Base-by-base conservation (phyloP, 2,797 vertebrate genomes). In the Salarias fasciatus region DNA sequence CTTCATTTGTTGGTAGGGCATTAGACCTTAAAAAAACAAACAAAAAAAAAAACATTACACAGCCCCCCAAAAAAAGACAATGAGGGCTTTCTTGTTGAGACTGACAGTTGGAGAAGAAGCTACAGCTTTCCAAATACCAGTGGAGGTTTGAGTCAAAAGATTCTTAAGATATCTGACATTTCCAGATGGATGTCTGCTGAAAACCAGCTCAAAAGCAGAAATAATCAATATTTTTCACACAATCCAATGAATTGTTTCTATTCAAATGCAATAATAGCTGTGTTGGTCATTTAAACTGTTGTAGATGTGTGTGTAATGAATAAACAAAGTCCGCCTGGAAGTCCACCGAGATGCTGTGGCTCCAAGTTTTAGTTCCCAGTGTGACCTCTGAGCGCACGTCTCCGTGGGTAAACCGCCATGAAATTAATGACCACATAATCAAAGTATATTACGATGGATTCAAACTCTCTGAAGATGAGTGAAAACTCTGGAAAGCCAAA, bases 151-250 rank as follows among this genome's bases (percentile, higher is more conserved):
- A 71, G 47, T 47, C 30, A 41, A 44, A 45, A 50, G 24, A 33
- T 10, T 54, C 38, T 11, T 76, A 42, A 57, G 53, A 53, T 59
- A 53, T 67, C 36, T 74, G 33, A 74, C 56, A 47, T 63, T 58
- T 83, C 63, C 48, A 50, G 51, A 73, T 51, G 11, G 48, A 65
- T 63, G 54, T 63, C 14, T 68, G 28, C 44, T 46, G 53, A 18
- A 48, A 53, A 37, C 46, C 30, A 51, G 15, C 10, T 55, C 12
- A 2, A 57, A 64, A 35, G 6, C 40, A 11, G n/a, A 68, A 6
- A 61, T 40, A 28, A 29, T 60, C 37, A 47, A 11, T 43, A 13
- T 29, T 46, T 24, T 43, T 49, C 45, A 44, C 44, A 38, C 41
- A 45, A 1, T 43, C 52, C 29, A 57, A 33, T 72, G 30, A 53